Base-by-base conservation (phyloP, 2,113 vertebrate species). In the Piaya cayana region DNA sequence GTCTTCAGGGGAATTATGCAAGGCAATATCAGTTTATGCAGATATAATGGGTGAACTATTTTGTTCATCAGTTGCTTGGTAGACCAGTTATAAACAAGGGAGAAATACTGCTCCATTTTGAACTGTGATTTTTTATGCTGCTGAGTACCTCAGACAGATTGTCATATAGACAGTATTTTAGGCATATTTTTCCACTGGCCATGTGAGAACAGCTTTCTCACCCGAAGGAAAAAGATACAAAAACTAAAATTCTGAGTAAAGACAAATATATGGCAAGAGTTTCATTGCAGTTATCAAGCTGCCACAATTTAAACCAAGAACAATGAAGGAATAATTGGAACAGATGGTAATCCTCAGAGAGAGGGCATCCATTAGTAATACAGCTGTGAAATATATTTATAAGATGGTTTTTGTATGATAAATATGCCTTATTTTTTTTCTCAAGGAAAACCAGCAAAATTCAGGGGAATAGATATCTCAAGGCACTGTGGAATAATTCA, bases 291-390 rank as follows among this genome's bases (percentile, higher is more conserved):
- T 93, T 92, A 93, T 94, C 97, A 97, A 97, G 88, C 93, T 97
- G 95, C 92, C 91, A 87, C 74, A 43, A 50, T 96, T 95, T 92
- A 96, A 96, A 96, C 84, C 63, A 86, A 91, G 94, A 97, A 97
- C 97, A 97, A 93, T 93, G 96, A 95, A 94, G 79, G 85, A 93
- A 82, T 97, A 96, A 97, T 97, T 97, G 95, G 83, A 97, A 95
- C 97, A 98, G 97, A 97, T 97, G 97, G 96, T 68, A 95, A 62
- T 50, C 60, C 86, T 97, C 91, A 86, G 71, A 96, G 55, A 90
- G 36, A 95, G 67, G 74, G 81, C 65, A 90, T 95, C 93, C 78
- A 94, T 43, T 88, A 95, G 86, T 97, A 97, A 95, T 97, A 97
- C 95, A 96, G 96, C 97, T 96, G 97, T 82, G 95, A 89, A 92